A percentile compares a stretch with the other conserved stretches of the same genome.
phyloP scores from a whole-genome alignment of 1,140 invertebrate genomes.

The Paraescarpia echinospica region DNA sequence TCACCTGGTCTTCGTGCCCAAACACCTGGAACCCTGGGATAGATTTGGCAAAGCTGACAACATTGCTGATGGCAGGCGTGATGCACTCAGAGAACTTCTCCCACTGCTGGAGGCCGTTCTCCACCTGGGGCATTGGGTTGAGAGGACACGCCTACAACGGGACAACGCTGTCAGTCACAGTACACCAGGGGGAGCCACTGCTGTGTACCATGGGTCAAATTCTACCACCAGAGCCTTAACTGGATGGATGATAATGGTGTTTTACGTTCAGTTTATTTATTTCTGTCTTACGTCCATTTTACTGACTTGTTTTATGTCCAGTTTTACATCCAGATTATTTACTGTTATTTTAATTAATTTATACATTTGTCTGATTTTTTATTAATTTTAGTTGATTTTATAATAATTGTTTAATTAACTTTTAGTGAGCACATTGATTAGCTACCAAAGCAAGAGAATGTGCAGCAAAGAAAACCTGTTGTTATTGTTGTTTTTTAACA shows the following conservation, averaged over 20 bases:
- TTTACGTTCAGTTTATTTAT: no score
- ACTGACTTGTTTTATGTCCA: no score
- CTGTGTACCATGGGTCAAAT: neutral
- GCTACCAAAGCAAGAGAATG: no score
- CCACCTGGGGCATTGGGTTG: conserved; percentile 75
- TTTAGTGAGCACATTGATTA: no score
- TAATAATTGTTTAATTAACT: no score
- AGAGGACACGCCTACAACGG: conserved; percentile 87
- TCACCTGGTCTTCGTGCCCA: conserved; percentile 93
- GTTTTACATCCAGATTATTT: no score
- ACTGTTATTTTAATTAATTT: no score
- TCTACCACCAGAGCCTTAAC: neutral
- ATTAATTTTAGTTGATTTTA: no score
- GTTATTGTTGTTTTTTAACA: neutral
- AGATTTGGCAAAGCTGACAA: conserved; percentile 96
- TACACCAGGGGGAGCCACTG: neutral
- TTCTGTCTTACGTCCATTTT: no score
- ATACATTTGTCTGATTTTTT: no score
- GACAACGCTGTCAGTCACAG: conserved; percentile 26
- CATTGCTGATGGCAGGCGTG: conserved; percentile 87
- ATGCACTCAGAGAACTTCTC: conserved; percentile 51
- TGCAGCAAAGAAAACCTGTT: neutral
- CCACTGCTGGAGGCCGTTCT: conserved; percentile 44
- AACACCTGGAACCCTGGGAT: conserved; percentile 93
- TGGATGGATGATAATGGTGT: neutral